A percentile compares a stretch with the other conserved stretches of the same genome.
These are phyloP conservation scores for Calvadosia cruxmelitensis DNA, from an alignment of 30 jellyfish, hydroid and myxozoan genomes.

Conservation along the genomic window DNA sequence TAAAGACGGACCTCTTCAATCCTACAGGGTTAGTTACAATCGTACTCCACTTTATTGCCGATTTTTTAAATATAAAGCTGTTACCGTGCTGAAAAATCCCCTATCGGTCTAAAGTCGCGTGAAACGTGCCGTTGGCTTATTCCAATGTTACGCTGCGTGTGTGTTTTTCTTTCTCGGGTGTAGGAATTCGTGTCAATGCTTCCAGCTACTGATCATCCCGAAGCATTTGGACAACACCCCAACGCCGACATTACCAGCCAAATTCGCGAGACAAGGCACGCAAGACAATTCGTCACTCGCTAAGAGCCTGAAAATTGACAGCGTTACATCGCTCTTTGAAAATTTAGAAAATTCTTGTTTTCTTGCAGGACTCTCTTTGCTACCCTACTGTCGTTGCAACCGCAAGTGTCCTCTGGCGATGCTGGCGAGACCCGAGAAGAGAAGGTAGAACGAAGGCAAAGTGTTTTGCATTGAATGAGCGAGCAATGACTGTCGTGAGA, in stretches of 20 bases:
- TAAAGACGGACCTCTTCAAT: slow-evolving; percentile 72
- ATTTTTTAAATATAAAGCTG: too few relatives aligned
- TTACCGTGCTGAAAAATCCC: too few relatives aligned
- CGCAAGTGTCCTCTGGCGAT: slow-evolving; percentile 83
- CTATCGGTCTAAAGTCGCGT: too few relatives aligned
- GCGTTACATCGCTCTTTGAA: too few relatives aligned
- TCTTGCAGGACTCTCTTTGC: slow-evolving; percentile 60
- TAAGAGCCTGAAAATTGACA: too few relatives aligned
- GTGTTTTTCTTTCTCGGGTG: not conserved
- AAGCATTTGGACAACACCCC: slow-evolving; percentile 93
- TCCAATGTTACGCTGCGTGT: too few relatives aligned
- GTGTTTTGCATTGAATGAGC: too few relatives aligned
- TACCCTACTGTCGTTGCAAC: slow-evolving; percentile 85
- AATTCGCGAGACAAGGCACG: slow-evolving; percentile 89
- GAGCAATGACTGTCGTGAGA: too few relatives aligned
- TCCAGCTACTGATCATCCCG: slow-evolving; percentile 92
- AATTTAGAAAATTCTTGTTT: not conserved
- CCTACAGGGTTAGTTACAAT: slow-evolving; percentile 44
- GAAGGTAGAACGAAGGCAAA: too few relatives aligned
- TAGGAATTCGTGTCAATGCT: slow-evolving; percentile 87
- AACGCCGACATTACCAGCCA: slow-evolving; percentile 98
- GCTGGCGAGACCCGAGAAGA: slow-evolving; percentile 89
- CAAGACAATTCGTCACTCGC: too few relatives aligned
- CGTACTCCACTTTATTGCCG: not conserved
- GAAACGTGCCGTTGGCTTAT: too few relatives aligned